These are phyloP conservation scores for Drosophila gaucha DNA, from an alignment of 2,888 invertebrate species.

Conservation along the genomic window DNA sequence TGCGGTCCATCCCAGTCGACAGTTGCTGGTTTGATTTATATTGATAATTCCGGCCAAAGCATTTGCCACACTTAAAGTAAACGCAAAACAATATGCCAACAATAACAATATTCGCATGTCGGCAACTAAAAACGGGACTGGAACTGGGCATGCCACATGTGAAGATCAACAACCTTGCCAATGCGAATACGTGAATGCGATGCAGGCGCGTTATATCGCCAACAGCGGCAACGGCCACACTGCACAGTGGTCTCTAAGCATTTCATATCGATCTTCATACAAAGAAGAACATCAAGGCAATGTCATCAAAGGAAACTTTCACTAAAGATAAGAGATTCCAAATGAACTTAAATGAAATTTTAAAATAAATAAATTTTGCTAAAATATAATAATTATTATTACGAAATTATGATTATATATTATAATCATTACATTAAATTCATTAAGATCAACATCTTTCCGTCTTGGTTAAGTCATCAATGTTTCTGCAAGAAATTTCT, in stretches of 20 bases:
- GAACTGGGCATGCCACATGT: conserved; percentile 51
- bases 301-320: too few species aligned
- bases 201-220: conserved; percentile 66
- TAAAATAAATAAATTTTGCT: not conserved
- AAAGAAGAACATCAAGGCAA: too few species aligned
- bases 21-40: conserved; percentile 22
- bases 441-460: too few species aligned
- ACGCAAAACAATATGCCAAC: conserved; percentile 28
- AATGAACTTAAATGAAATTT: too few species aligned
- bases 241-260: conserved; percentile 35
- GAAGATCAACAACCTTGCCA: conserved; percentile 80
- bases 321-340: too few species aligned
- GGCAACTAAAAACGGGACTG: conserved; percentile 28
- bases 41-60: conserved; percentile 39
- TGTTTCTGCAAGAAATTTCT: too few species aligned
- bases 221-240: conserved; percentile 14
- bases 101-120: conserved; percentile 31
- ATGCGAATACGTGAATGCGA: conserved; percentile 66
- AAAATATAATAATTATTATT: too few species aligned
- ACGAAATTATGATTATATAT: too few species aligned
- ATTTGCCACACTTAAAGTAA: conserved; percentile 52
- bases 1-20: conserved; percentile 5
- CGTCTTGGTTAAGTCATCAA: too few species aligned
- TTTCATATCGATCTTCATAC: not conserved
- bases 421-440: too few species aligned